Evolutionary conservation across 2,888 invertebrate genomes (phyloP).

Genomic region (Notodonta ziczac): DNA sequence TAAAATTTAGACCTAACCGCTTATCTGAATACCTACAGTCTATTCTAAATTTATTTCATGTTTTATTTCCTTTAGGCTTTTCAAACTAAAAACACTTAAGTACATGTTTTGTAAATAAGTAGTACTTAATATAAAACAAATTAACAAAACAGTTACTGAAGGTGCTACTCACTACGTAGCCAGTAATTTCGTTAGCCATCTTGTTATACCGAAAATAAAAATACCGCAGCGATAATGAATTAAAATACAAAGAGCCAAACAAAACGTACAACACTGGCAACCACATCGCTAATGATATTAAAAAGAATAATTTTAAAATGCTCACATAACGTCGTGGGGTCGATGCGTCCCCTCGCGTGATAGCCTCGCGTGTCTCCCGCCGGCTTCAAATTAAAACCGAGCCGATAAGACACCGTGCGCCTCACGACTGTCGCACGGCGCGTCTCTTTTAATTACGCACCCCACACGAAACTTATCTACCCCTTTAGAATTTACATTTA

Average conservation of each 20-base stretch:
- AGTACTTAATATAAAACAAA: no score
- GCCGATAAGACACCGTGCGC: constrained; percentile 78
- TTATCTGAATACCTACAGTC: no score
- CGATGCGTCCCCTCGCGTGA: constrained; percentile 78
- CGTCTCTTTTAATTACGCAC: constrained; percentile 83
- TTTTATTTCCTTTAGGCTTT: no score
- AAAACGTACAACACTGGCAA: constrained; percentile 32
- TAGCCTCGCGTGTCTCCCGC: constrained; percentile 79
- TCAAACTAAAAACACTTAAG: no score
- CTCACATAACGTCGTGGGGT: constrained; percentile 41
- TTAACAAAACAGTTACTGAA: no score
- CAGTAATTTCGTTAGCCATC: no score
- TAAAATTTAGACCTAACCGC: no score
- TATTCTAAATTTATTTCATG: no score
- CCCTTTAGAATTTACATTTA: constrained; percentile 66
- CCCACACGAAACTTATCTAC: constrained; percentile 74
- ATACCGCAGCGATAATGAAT: neutral
- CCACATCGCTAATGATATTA: constrained; percentile 61
- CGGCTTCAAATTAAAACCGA: constrained; percentile 80
- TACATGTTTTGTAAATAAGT: no score
- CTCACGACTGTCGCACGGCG: constrained; percentile 79
- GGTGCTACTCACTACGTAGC: no score
- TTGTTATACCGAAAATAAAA: no score
- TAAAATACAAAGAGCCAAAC: neutral
- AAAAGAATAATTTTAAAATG: constrained; percentile 72